A percentile compares a stretch with the other conserved stretches of the same genome.
These are phyloP conservation scores for Papilio polytes DNA, from an alignment of 1,140 invertebrate species.

Conservation along the genomic window DNA sequence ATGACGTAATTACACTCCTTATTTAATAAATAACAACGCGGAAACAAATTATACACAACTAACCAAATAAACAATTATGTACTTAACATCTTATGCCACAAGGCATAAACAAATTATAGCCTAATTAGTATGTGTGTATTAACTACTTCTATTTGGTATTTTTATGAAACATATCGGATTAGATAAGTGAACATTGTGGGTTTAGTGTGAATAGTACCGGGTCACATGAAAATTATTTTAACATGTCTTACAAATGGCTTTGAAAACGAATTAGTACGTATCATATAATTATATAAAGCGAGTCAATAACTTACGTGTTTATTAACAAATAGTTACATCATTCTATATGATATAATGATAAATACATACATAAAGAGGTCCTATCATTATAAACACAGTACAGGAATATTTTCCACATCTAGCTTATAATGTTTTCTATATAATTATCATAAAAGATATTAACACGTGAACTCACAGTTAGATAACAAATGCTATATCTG, in stretches of 20 bases:
- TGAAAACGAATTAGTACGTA: too few relatives aligned
- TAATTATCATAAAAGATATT: neutral
- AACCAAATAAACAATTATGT: neutral
- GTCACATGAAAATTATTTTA: too few relatives aligned
- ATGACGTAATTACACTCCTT: slow-evolving; percentile 16
- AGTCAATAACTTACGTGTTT: neutral
- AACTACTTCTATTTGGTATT: neutral
- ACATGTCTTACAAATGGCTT: too few relatives aligned
- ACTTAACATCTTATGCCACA: neutral
- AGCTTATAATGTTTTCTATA: too few relatives aligned
- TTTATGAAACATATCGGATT: neutral
- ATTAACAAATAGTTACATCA: neutral
- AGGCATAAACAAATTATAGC: too few relatives aligned
- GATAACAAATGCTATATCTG: slow-evolving; percentile 9
- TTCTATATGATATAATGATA: neutral
- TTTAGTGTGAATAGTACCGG: neutral
- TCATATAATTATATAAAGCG: too few relatives aligned
- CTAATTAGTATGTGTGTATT: too few relatives aligned
- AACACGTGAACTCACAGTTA: slow-evolving; percentile 2
- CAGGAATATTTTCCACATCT: too few relatives aligned
- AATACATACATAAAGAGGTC: too few relatives aligned
- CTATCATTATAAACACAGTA: too few relatives aligned
- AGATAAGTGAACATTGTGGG: neutral
- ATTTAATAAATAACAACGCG: slow-evolving; percentile 17
- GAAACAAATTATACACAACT: neutral